A percentile compares a stretch with the other conserved stretches of the same genome.
These are phyloP conservation scores for Belgica antarctica DNA, from an alignment of 2,888 invertebrate genomes.

Conservation along the genomic window DNA sequence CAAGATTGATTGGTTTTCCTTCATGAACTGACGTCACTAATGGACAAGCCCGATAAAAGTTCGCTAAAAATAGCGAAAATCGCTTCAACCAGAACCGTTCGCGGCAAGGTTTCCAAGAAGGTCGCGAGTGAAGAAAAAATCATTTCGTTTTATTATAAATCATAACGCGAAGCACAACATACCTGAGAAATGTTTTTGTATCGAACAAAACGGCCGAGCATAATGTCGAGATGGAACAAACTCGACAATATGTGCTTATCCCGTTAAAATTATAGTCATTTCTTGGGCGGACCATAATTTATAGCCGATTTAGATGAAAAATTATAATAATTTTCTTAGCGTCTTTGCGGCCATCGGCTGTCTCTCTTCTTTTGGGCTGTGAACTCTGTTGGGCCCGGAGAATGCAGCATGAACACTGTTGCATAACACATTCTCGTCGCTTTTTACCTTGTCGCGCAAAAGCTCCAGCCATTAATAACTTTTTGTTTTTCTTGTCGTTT, in stretches of 20 bases:
- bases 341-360: neutral
- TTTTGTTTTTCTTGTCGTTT: neutral
- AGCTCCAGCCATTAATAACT: neutral
- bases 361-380: neutral
- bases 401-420: neutral
- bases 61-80: constrained; percentile 5
- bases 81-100: constrained; percentile 21
- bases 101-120: constrained; percentile 43
- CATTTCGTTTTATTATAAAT: constrained; percentile 15
- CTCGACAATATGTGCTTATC: constrained; percentile 17
- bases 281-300: neutral
- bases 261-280: constrained; percentile 5
- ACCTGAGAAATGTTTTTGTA: neutral
- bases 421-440: neutral
- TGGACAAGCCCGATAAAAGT: too few relatives aligned
- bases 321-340: constrained; percentile 23
- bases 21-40: too few relatives aligned
- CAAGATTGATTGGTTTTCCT: too few relatives aligned
- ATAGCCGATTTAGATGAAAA: constrained; percentile 6
- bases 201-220: neutral
- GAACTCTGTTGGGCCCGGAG: neutral
- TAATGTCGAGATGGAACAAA: neutral
- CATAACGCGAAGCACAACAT: constrained; percentile 4
- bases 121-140: constrained; percentile 4
- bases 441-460: neutral